Conservation (phyloP, 2,113 vertebrate genomes). For the Proterorhinus semilunaris region DNA sequence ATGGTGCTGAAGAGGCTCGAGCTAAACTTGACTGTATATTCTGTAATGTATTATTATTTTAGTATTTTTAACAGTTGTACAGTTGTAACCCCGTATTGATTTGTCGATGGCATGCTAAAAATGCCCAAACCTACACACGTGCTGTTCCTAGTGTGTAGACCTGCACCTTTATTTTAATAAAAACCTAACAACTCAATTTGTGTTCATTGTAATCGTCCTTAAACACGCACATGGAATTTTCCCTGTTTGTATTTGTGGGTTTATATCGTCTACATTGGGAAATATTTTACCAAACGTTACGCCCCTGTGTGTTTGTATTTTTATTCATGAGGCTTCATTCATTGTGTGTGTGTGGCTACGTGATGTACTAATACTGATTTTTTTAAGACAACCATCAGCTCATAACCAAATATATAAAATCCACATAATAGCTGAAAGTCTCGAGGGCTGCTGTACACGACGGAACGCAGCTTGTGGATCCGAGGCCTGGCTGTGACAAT, state of each 20-base stretch:
- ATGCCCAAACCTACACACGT: constrained; percentile 33
- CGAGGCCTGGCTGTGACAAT: no score
- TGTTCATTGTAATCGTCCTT: background rate
- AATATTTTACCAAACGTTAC: no score
- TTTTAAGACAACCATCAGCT: no score
- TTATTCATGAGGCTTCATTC: no score
- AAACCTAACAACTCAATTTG: constrained; percentile 29
- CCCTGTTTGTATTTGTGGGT: background rate
- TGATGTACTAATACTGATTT: no score
- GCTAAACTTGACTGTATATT: constrained; percentile 37
- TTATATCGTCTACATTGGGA: no score
- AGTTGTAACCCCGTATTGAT: constrained; percentile 22
- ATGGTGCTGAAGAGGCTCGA: background rate
- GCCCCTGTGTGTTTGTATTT: no score
- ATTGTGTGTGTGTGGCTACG: no score
- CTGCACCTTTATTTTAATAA: constrained; percentile 77
- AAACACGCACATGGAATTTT: background rate
- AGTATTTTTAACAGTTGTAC: constrained; percentile 53
- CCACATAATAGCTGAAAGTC: no score
- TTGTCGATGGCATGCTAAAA: constrained; percentile 45
- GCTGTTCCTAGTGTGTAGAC: constrained; percentile 52
- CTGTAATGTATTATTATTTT: constrained; percentile 55
- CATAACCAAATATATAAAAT: no score
- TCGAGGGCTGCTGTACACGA: no score
- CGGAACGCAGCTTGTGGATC: no score